phyloP scores from a whole-genome alignment of 2,113 vertebrate species.

The Eupsittula cactorum region DNA sequence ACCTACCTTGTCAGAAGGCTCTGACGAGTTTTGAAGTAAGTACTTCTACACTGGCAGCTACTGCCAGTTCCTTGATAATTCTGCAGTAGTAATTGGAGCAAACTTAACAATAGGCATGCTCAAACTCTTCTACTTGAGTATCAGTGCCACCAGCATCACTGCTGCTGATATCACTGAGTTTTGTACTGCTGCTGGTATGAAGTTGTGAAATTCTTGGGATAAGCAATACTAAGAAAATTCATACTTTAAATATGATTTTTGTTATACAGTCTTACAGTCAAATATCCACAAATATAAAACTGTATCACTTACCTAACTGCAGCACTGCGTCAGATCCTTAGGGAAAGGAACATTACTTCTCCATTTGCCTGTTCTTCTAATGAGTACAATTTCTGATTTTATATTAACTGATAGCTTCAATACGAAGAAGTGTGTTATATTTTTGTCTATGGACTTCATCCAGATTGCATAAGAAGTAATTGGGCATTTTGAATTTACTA shows the following conservation, averaged over 20 bases:
- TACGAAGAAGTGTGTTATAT: background rate
- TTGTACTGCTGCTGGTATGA: background rate
- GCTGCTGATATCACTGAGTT: background rate
- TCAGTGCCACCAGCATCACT: background rate
- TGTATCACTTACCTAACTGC: background rate
- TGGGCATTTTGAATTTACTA: background rate
- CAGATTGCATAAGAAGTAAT: background rate
- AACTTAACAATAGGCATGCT: rapidly evolving
- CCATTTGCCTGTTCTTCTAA: background rate
- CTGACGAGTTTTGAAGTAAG: background rate
- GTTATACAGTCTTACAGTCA: background rate
- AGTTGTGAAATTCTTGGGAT: background rate
- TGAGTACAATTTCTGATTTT: background rate
- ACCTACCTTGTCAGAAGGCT: background rate
- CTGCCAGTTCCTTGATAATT: background rate
- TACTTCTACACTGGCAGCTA: background rate
- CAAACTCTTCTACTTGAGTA: background rate
- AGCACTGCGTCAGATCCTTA: background rate
- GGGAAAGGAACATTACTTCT: background rate
- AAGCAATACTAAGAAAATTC: background rate
- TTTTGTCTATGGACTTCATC: background rate
- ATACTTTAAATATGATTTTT: background rate
- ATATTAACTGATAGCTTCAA: background rate
- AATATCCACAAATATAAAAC: background rate
- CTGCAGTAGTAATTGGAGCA: background rate